These are phyloP conservation scores for Neodiprion pinetum DNA, from an alignment of 1,140 invertebrate genomes.

Conservation along the genomic window DNA sequence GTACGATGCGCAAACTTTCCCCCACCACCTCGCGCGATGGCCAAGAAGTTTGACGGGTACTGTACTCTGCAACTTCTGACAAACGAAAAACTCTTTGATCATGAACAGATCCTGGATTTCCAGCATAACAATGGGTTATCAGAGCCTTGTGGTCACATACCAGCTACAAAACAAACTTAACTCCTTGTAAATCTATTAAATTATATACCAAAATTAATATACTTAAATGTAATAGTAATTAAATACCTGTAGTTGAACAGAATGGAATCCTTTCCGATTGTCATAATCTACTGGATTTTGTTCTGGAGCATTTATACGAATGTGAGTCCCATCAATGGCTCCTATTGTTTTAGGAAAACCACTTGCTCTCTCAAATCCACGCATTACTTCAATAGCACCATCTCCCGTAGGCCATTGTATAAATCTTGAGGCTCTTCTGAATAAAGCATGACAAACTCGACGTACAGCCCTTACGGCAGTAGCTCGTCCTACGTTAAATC, in stretches of 20 bases:
- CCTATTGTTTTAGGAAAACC: slow-evolving; percentile 24
- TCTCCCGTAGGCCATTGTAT: slow-evolving; percentile 21
- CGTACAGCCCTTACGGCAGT: no score
- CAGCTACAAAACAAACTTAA: slow-evolving; percentile 15
- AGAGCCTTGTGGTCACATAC: neutral
- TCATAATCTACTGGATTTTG: slow-evolving; percentile 22
- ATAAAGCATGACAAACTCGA: no score
- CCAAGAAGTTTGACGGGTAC: no score
- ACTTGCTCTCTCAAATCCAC: slow-evolving; percentile 13
- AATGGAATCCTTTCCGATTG: slow-evolving; percentile 22
- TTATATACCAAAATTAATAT: neutral
- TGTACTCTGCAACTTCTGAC: neutral
- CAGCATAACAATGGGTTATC: slow-evolving; percentile 1
- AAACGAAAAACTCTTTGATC: slow-evolving; percentile 1
- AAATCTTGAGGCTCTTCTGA: no score
- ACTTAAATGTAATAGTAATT: neutral
- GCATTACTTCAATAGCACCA: neutral
- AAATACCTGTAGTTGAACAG: slow-evolving; percentile 22
- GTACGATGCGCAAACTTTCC: no score
- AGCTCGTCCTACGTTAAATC: no score
- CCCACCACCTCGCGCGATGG: no score
- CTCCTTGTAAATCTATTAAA: neutral
- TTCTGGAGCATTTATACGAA: slow-evolving; percentile 13
- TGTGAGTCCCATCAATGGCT: slow-evolving; percentile 18
- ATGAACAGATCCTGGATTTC: neutral